Conservation (phyloP, 2,888 invertebrate species). For the Crematogaster levior region DNA sequence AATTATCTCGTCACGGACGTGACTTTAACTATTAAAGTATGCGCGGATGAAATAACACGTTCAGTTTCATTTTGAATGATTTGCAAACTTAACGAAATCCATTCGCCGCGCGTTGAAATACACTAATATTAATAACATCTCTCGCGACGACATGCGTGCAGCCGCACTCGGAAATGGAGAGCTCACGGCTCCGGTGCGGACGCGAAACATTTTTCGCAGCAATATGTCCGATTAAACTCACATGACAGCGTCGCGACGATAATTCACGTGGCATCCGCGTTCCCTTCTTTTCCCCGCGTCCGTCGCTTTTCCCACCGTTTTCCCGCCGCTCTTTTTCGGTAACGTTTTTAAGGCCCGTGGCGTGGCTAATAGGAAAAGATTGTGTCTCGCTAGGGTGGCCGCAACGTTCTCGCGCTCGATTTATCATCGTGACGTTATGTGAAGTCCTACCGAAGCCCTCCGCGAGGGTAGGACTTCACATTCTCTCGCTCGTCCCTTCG, state of each 20-base stretch:
- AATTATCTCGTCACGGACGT: neutral
- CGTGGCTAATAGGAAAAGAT: slow-evolving; percentile 75
- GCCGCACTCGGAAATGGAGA: slow-evolving; percentile 16
- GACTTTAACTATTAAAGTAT: slow-evolving; percentile 25
- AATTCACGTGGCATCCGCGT: slow-evolving; percentile 61
- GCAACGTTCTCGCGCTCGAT: slow-evolving; percentile 76
- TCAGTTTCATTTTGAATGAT: slow-evolving; percentile 41
- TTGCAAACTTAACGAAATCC: slow-evolving; percentile 46
- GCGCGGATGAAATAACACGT: slow-evolving; percentile 20
- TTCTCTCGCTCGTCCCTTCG: slow-evolving; percentile 37
- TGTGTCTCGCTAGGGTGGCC: slow-evolving; percentile 72
- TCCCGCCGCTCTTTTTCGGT: slow-evolving; percentile 61
- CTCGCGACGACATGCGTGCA: slow-evolving; percentile 7
- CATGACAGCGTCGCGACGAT: slow-evolving; percentile 53
- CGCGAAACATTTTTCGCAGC: slow-evolving; percentile 44
- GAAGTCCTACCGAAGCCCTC: slow-evolving; percentile 51
- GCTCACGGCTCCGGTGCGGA: neutral
- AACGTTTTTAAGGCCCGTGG: slow-evolving; percentile 72
- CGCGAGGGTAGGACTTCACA: slow-evolving; percentile 47
- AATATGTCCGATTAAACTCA: slow-evolving; percentile 68
- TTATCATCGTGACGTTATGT: slow-evolving; percentile 76
- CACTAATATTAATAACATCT: slow-evolving; percentile 46
- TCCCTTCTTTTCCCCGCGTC: neutral
- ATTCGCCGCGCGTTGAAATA: slow-evolving; percentile 34
- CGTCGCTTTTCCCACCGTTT: slow-evolving; percentile 24